These are phyloP conservation scores for Carposina sasakii DNA, from an alignment of 1,140 invertebrate genomes.

Conservation along the genomic window DNA sequence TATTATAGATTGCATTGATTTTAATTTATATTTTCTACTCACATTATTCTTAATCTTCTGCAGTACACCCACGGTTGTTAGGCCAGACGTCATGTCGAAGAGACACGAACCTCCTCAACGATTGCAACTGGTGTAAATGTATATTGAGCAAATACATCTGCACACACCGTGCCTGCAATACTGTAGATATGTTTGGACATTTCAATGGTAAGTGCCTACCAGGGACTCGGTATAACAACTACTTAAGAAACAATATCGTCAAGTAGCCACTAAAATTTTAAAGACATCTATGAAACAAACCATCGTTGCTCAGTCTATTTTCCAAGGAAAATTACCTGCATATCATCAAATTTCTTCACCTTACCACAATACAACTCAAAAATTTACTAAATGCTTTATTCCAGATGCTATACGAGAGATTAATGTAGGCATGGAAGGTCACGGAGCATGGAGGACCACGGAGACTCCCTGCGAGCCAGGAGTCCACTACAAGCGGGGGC, in stretches of 20 bases:
- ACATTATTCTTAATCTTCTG: too few species aligned
- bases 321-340: too few species aligned
- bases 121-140: conserved; percentile 58
- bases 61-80: conserved; percentile 27
- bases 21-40: too few species aligned
- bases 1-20: too few species aligned
- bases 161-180: conserved; percentile 32
- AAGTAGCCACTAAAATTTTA: too few species aligned
- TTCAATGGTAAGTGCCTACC: conserved; percentile 51
- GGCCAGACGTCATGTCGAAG: conserved; percentile 32
- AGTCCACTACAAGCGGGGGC: conserved; percentile 34
- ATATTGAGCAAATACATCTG: conserved; percentile 28
- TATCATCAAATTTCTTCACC: too few species aligned
- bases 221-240: too few species aligned
- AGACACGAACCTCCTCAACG: conserved; percentile 36
- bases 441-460: conserved; percentile 43
- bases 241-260: too few species aligned
- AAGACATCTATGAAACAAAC: too few species aligned
- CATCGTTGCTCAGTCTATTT: too few species aligned
- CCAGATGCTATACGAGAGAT: conserved; percentile 48
- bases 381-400: neutral
- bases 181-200: conserved; percentile 54
- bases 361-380: too few species aligned
- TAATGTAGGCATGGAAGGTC: conserved; percentile 55
- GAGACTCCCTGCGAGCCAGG: conserved; percentile 35